These are phyloP conservation scores for Lycocorax pyrrhopterus DNA, from an alignment of 2,113 vertebrate genomes.

Conservation along the genomic window DNA sequence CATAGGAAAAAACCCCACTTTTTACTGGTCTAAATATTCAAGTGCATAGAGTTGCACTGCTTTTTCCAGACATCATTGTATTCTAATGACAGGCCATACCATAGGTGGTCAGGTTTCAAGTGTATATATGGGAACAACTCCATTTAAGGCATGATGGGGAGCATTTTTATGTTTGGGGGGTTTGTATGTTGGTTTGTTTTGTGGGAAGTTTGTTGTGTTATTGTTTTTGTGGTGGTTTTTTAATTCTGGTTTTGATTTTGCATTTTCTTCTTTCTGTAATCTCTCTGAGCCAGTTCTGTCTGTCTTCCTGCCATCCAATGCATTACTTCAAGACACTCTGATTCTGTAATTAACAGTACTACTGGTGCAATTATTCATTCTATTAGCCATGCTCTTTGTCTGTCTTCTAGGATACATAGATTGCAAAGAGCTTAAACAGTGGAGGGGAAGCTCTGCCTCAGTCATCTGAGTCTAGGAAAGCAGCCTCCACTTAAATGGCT, in stretches of 20 bases:
- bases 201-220: neutral
- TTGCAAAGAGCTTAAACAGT: neutral
- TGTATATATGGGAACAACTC: neutral
- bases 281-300: neutral
- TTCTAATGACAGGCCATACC: neutral
- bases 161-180: neutral
- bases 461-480: neutral
- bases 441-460: neutral
- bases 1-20: accelerated
- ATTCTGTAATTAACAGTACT: neutral
- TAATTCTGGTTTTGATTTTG: neutral
- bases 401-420: neutral
- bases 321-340: neutral
- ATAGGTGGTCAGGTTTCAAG: neutral
- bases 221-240: neutral
- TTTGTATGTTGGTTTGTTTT: no score
- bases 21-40: neutral
- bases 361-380: neutral
- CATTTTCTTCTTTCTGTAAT: neutral
- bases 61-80: neutral
- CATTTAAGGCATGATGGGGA: neutral
- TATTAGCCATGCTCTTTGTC: neutral
- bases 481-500: neutral
- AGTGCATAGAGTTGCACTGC: neutral
- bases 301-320: neutral